These are phyloP conservation scores for Criorhina ranunculi DNA, from an alignment of 2,888 invertebrate species.

Conservation along the genomic window DNA sequence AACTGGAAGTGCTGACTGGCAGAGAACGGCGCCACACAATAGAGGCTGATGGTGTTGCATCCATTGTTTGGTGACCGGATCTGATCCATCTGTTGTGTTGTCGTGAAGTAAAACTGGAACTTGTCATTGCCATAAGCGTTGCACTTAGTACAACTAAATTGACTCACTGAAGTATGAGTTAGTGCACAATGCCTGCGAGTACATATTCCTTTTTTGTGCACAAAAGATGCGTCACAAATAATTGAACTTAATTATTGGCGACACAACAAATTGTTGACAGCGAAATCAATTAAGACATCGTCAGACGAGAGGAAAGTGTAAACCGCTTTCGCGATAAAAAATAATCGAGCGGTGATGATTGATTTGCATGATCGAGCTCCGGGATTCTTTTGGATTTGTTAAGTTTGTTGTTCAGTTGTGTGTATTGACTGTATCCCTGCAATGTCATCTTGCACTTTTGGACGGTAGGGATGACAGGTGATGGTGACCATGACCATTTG, in stretches of 20 bases:
- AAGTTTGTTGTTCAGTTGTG: no score
- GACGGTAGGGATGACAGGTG: background rate
- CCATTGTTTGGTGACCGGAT: slow-evolving; percentile 35
- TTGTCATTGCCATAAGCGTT: slow-evolving; percentile 55
- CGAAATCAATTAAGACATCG: slow-evolving; percentile 61
- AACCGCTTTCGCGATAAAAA: slow-evolving; percentile 28
- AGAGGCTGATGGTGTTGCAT: slow-evolving; percentile 40
- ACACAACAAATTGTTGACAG: slow-evolving; percentile 69
- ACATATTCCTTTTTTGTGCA: slow-evolving; percentile 23
- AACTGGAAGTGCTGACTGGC: slow-evolving; percentile 31
- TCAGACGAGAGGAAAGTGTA: slow-evolving; percentile 4
- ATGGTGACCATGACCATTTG: slow-evolving; percentile 38
- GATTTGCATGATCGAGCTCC: slow-evolving; percentile 35
- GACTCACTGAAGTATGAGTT: slow-evolving; percentile 15
- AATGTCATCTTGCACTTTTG: no score
- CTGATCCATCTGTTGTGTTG: slow-evolving; percentile 4
- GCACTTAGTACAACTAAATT: slow-evolving; percentile 37
- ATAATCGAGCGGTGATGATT: slow-evolving; percentile 6
- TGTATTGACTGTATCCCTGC: no score
- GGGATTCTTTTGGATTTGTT: background rate
- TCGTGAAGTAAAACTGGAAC: slow-evolving; percentile 48
- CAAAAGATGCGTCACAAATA: slow-evolving; percentile 67
- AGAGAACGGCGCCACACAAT: slow-evolving; percentile 29
- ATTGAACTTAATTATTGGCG: slow-evolving; percentile 73
- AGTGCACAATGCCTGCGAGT: slow-evolving; percentile 14